Base-by-base conservation (phyloP, 2,797 vertebrate genomes). In the Notoglanidium macrostoma region DNA sequence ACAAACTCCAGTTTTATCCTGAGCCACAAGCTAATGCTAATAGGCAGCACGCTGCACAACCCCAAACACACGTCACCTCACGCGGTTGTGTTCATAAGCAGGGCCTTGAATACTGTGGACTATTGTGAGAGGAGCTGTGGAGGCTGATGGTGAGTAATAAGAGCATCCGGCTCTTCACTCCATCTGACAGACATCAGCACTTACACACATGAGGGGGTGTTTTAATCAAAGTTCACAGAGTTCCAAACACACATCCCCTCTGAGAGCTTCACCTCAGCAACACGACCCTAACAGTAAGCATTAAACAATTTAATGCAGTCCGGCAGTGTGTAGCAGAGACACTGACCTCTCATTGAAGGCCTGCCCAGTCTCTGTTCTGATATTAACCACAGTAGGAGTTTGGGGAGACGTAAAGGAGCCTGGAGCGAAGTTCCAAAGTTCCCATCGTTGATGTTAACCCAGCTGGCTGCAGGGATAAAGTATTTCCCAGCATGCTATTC, bases 221-320 rank as follows among this genome's bases (percentile, higher is more conserved):
- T 96, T 96, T 95, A 96, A 96, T 96, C 93, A 96, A 94, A 90
- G 72, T 91, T 92, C 79, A 92, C 92, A 93, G 93, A 94, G 95
- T 89, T 90, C 89, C 92, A 92, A 93, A 93, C 81, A 93, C 92
- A 93, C 93, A 93, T 92, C 83, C 85, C 78, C 84, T 77, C 90
- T 68, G 59, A 93, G 92, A 88, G 40, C 88, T 94, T 96, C 95
- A 95, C 96, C 96, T 96, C 95, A 96, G 95, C 95, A 96, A 96
- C 95, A 93, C 93, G 91, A 94, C 90, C 92, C 91, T 92, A 86
- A 89, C 92, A 91, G 94, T 92, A 92, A 95, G 93, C 93, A 96
- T 96, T 95, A 94, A 93, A 93, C 93, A 94, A 96, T 95, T 95
- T 95, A 86, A 87, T 92, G 93, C 88, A 91, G 93, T 92, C 74